Conservation (phyloP, 2,888 invertebrate genomes). For the Arenicola marina region DNA sequence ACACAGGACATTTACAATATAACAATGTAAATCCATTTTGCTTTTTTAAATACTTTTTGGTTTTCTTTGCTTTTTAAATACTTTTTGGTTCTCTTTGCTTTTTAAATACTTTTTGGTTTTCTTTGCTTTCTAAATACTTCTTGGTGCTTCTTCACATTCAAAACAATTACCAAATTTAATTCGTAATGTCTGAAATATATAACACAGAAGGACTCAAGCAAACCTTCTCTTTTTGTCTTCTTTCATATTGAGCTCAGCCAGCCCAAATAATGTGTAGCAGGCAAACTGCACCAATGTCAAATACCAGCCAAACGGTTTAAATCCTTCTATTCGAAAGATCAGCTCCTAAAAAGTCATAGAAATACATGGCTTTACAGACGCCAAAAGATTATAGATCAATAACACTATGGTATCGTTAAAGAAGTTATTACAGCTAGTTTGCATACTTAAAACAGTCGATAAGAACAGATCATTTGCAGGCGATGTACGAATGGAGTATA, state of each 20-base stretch:
- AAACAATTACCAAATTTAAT: background rate
- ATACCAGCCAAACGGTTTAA: slow-evolving; percentile 88
- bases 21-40: too few species aligned
- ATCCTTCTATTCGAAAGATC: slow-evolving; percentile 87
- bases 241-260: slow-evolving; percentile 71
- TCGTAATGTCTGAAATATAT: background rate
- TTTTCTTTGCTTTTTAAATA: background rate
- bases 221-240: slow-evolving; percentile 66
- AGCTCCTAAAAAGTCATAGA: slow-evolving; percentile 76
- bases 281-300: slow-evolving; percentile 89
- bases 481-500: too few species aligned
- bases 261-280: slow-evolving; percentile 81
- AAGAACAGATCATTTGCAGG: slow-evolving; percentile 2
- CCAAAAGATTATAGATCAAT: too few species aligned
- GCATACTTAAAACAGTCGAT: too few species aligned
- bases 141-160: background rate
- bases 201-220: too few species aligned
- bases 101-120: background rate
- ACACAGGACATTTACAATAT: background rate
- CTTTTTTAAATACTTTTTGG: background rate
- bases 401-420: background rate
- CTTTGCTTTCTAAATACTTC: background rate
- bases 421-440: too few species aligned
- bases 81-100: background rate
- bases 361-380: background rate